phyloP scores from a whole-genome alignment of 2,113 vertebrate species.

The Terrapene triunguis region DNA sequence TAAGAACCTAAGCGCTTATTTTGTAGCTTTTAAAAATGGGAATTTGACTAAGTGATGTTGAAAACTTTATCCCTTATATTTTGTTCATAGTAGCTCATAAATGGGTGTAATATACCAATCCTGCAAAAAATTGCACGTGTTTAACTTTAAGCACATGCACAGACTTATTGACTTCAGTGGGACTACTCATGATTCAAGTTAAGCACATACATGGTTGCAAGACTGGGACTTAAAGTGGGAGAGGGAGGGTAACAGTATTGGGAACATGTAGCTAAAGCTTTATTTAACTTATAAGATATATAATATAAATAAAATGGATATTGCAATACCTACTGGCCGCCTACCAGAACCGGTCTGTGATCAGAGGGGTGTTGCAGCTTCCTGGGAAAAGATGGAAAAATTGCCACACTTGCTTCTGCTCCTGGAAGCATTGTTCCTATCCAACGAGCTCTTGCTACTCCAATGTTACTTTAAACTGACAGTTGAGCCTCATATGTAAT shows the following conservation, averaged over 20 bases:
- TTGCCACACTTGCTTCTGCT: neutral
- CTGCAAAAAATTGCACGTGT: neutral
- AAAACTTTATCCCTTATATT: neutral
- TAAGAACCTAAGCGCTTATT: neutral
- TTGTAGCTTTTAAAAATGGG: neutral
- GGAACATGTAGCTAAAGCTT: neutral
- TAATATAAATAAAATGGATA: neutral
- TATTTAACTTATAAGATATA: neutral
- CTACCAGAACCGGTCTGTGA: neutral
- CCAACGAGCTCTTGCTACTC: neutral
- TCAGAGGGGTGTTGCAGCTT: neutral
- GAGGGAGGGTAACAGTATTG: neutral
- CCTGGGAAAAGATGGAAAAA: neutral
- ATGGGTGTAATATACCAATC: neutral
- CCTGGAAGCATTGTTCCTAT: neutral
- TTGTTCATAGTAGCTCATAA: neutral
- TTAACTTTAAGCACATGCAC: neutral
- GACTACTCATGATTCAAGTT: neutral
- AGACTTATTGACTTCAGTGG: neutral
- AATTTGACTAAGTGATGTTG: neutral
- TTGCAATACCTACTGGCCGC: neutral
- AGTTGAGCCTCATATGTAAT: fast-evolving
- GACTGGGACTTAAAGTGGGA: neutral
- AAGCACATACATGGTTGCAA: neutral
- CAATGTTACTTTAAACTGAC: neutral